Conservation (phyloP, 1,140 invertebrate species). For the Hyposmocoma kahamanoa region DNA sequence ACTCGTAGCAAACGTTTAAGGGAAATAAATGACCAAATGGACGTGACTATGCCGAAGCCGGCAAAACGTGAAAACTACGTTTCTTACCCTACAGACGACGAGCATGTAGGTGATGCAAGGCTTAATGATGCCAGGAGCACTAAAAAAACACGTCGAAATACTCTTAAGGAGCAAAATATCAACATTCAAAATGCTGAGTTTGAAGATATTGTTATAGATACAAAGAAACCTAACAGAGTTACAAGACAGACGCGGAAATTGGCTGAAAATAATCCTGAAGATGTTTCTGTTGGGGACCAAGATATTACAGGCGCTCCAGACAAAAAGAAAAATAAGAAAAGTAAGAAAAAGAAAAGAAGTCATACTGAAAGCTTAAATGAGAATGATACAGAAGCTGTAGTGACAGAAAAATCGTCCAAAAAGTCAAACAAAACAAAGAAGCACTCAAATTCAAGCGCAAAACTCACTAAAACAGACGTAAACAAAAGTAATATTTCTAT, state of each 20-base stretch:
- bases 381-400: no score
- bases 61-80: conserved; percentile 47
- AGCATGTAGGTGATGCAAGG: conserved; percentile 1
- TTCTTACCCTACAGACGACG: conserved; percentile 38
- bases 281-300: neutral
- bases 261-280: conserved; percentile 8
- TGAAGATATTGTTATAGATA: conserved; percentile 11
- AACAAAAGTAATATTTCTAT: conserved; percentile 36
- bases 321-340: conserved; percentile 34
- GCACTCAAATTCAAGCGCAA: no score
- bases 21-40: conserved; percentile 21
- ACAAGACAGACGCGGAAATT: conserved; percentile 28
- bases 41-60: conserved; percentile 15
- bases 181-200: conserved; percentile 13
- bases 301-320: conserved; percentile 14
- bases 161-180: conserved; percentile 41
- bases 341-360: no score
- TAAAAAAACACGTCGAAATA: conserved; percentile 28
- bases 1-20: conserved; percentile 33
- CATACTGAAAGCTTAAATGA: no score
- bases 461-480: conserved; percentile 9
- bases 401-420: no score
- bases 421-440: no score
- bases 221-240: conserved; percentile 13
- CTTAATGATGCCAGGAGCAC: neutral